Evolutionary conservation across 1,140 invertebrate genomes (phyloP), one percentile per base, ranked within the genome.

Genomic region (Hestina assimilis): DNA sequence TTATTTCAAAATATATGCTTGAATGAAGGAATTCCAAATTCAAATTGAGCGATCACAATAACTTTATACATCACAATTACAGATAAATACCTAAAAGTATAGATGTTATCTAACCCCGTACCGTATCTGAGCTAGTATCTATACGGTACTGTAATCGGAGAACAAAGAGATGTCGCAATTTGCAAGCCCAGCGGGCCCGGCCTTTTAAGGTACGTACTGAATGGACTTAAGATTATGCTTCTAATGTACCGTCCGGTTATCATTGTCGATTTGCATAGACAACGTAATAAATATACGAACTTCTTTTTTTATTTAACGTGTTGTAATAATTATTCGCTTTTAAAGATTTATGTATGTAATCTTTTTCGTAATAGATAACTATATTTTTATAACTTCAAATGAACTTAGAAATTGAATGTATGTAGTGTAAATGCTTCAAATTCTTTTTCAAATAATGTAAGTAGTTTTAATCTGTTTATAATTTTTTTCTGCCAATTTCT

Each of bases 131-230:
- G 33, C 31, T 12, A 35, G 31, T 35, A 35, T 35, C 31, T 31
- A 11, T 15, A 35, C 31, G 5, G 31, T 15, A 14, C 24, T 35
- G 64, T 66, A 63, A 67, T 64, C 56, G 62, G 52, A 59, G 59
- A 75, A 80, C 77, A 80, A 80, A 77, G 77, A 53, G 59, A 69
- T 80, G 77, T 80, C 54, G 63, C 70, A 80, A 80, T 80, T 80
- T 78, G 77, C 75, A 79, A 75, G 55, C 67, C 60, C 67, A 75
- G 66, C 77, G 75, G 65, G 68, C 54, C 59, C 41, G 40, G 41
- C 77, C 75, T 65, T 80, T 51, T 76, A 76, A 41, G 73, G 66
- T 24, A 40, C 43, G 28, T 9, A 7, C 21, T 54, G 40, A 54
- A 54, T 45, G 41, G 41, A 29, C 40, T 24, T 15, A 17, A 29